Evolutionary conservation across 2,113 vertebrate genomes (phyloP).

Genomic region (Syrrhaptes paradoxus): DNA sequence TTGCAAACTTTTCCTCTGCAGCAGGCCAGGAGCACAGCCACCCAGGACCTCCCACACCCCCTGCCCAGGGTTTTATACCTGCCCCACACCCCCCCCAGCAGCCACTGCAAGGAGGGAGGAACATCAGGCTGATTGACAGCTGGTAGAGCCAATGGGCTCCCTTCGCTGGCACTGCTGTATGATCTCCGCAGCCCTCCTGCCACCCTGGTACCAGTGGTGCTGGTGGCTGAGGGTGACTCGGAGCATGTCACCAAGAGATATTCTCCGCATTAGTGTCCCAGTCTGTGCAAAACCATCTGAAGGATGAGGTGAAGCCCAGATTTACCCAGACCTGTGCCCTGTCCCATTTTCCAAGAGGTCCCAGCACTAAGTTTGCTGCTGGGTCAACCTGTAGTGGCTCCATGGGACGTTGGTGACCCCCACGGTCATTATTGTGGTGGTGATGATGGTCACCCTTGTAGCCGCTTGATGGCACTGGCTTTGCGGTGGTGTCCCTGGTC

Average conservation of each 20-base stretch:
- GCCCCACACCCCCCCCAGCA: background rate
- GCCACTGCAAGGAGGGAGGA: background rate
- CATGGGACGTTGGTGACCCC: background rate
- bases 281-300: background rate
- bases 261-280: background rate
- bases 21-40: background rate
- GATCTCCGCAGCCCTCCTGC: background rate
- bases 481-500: background rate
- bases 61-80: background rate
- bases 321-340: background rate
- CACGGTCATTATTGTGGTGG: background rate
- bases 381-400: background rate
- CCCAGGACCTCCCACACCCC: background rate
- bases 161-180: too few species aligned
- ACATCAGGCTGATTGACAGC: background rate
- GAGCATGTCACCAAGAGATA: background rate
- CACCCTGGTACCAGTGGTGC: background rate
- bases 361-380: background rate
- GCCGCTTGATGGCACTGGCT: background rate
- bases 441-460: background rate
- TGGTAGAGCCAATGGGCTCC: background rate
- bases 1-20: accelerated
- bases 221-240: background rate
- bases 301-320: background rate
- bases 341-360: background rate